Conservation (phyloP, 1,140 invertebrate genomes). For the Pteromalus puparum region DNA sequence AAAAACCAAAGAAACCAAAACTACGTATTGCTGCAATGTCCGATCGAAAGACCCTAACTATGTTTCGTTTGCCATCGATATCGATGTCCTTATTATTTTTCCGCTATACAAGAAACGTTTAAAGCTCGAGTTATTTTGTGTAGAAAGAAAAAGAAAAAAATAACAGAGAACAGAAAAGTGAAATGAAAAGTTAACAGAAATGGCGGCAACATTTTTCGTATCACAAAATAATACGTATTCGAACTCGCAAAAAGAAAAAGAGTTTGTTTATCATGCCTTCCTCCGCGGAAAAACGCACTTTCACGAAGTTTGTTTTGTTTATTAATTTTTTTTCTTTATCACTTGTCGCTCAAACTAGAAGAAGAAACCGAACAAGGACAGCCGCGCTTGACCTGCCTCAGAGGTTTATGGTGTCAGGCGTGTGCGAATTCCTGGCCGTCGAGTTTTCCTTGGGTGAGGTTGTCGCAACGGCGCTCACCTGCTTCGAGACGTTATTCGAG, state of each 20-base stretch:
- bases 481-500: slow-evolving; percentile 69
- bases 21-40: slow-evolving; percentile 4
- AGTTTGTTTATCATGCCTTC: not conserved
- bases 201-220: slow-evolving; percentile 32
- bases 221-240: slow-evolving; percentile 42
- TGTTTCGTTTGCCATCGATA: slow-evolving; percentile 13
- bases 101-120: not conserved
- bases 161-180: not conserved
- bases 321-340: not conserved
- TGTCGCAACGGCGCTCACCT: slow-evolving; percentile 71
- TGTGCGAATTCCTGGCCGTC: slow-evolving; percentile 76
- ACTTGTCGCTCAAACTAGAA: not conserved
- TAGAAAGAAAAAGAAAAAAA: not conserved
- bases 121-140: slow-evolving; percentile 17
- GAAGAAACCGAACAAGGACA: not conserved
- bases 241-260: slow-evolving; percentile 14
- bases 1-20: slow-evolving; percentile 19
- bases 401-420: slow-evolving; percentile 81
- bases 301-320: not conserved
- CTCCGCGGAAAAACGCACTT: not conserved
- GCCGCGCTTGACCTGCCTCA: slow-evolving; percentile 31
- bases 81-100: slow-evolving; percentile 7
- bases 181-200: not conserved
- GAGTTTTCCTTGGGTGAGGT: slow-evolving; percentile 72
- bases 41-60: not conserved